Base-by-base conservation (phyloP, 2,113 vertebrate species). In the Corythornis cristatus region DNA sequence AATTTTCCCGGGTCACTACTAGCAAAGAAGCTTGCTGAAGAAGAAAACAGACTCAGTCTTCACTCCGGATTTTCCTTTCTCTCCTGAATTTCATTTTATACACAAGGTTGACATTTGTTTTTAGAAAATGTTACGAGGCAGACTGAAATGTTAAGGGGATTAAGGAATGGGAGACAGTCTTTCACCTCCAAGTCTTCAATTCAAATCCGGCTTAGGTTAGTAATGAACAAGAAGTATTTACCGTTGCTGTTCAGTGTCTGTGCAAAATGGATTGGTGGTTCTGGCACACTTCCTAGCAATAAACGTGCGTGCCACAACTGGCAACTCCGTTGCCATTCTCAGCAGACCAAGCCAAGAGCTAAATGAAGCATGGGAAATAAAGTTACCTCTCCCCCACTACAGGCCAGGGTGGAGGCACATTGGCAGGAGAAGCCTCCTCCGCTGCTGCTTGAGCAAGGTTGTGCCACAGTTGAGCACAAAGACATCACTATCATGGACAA, bases 31-130 rank as follows among this genome's bases (percentile, higher is more conserved):
- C 64, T 89, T 74, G 71, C 68, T 93, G 72, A 94, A 93, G 94
- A 92, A 92, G 87, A 93, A 93, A 96, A 95, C 67, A 89, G 84
- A 68, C 86, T 72, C 53, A 45, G 90, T 46, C 78, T 89, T 94
- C 26, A 42, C 51, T 84, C 67, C 70, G 17, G 42, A 70, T 76
- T 79, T 85, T 88, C 78, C 77, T 89, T 86, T 83, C 75, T 90
- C 23, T 83, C 84, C 87, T 80, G 89, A 85, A 95, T 95, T 96
- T 95, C 60, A 91, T 91, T 95, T 93, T 77, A 77, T 87, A 85
- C 72, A 94, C 78, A 73, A 92, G 64, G 64, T 94, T 87, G 87
- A 92, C 58, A 76, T 93, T 93, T 94, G 64, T 46, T 92, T 96
- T 85, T 60, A 88, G 85, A 87, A 79, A 92, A 74, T 83, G 93